Evolutionary conservation across 2,888 invertebrate genomes (phyloP).

Genomic region (Eugnorisma glareosa): DNA sequence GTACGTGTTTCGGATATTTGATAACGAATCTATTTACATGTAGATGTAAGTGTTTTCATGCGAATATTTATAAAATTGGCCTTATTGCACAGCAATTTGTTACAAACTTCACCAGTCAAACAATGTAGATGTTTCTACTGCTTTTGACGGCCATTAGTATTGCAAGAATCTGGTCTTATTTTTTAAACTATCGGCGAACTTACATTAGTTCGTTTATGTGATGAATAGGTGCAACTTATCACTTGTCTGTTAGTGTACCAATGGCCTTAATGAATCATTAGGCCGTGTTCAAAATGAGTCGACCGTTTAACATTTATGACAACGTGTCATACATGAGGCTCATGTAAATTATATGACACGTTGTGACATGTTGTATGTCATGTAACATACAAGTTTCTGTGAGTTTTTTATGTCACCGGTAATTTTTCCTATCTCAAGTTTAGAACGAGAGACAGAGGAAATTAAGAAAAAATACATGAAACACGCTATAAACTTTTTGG

Average conservation of each 20-base stretch:
- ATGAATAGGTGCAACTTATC: slow-evolving; percentile 24
- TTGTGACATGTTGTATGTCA: no score
- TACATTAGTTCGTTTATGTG: slow-evolving; percentile 21
- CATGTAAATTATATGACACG: no score
- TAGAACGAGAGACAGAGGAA: neutral
- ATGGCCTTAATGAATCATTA: slow-evolving; percentile 1
- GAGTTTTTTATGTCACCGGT: neutral
- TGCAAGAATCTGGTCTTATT: neutral
- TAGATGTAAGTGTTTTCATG: slow-evolving; percentile 61
- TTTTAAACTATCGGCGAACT: neutral
- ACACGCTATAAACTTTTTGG: neutral
- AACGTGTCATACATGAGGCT: neutral
- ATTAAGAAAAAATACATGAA: neutral
- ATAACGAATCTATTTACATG: slow-evolving; percentile 66
- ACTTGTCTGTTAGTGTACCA: slow-evolving; percentile 11
- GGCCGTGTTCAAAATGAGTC: neutral
- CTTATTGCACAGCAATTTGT: slow-evolving; percentile 25
- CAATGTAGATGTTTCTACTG: neutral
- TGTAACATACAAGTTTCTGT: neutral
- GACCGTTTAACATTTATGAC: neutral
- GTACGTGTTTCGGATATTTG: slow-evolving; percentile 73
- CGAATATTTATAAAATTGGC: slow-evolving; percentile 45
- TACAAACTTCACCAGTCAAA: slow-evolving; percentile 2
- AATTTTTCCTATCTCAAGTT: neutral
- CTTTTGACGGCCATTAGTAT: neutral